phyloP scores from a whole-genome alignment of 2,888 invertebrate species.

The Parnassius glacialis region DNA sequence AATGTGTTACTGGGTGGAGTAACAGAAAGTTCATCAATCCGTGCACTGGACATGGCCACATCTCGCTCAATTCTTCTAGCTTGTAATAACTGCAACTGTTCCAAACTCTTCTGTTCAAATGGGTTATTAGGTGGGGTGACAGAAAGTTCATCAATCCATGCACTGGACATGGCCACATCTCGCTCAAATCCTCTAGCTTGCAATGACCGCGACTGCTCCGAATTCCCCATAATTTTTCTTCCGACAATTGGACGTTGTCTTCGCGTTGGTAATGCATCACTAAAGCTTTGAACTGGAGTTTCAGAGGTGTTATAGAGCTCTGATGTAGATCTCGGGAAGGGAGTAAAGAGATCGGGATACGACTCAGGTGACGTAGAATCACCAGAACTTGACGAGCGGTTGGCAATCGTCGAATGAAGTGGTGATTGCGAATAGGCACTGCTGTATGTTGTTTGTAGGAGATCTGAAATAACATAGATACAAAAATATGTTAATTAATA shows the following conservation, averaged over 20 bases:
- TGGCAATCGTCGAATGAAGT: constrained; percentile 41
- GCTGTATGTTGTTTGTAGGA: constrained; percentile 31
- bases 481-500: no score
- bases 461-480: constrained; percentile 41
- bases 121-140: constrained; percentile 32
- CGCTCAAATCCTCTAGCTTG: constrained; percentile 9
- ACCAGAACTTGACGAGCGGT: constrained; percentile 62
- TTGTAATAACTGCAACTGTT: not conserved
- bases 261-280: constrained; percentile 37
- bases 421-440: constrained; percentile 36
- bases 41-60: not conserved
- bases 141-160: constrained; percentile 23
- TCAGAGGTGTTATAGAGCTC: constrained; percentile 23
- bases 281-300: constrained; percentile 26
- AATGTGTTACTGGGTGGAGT: constrained; percentile 40
- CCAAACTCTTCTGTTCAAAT: no score
- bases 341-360: constrained; percentile 44
- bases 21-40: constrained; percentile 25
- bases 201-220: constrained; percentile 16
- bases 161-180: not conserved
- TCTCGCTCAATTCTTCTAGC: constrained; percentile 11
- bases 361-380: constrained; percentile 69
- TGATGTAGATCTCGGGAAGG: constrained; percentile 25
- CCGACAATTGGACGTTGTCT: constrained; percentile 57
- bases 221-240: constrained; percentile 50